These are phyloP conservation scores for Chamaea fasciata DNA, from an alignment of 2,113 vertebrate species.

Conservation along the genomic window DNA sequence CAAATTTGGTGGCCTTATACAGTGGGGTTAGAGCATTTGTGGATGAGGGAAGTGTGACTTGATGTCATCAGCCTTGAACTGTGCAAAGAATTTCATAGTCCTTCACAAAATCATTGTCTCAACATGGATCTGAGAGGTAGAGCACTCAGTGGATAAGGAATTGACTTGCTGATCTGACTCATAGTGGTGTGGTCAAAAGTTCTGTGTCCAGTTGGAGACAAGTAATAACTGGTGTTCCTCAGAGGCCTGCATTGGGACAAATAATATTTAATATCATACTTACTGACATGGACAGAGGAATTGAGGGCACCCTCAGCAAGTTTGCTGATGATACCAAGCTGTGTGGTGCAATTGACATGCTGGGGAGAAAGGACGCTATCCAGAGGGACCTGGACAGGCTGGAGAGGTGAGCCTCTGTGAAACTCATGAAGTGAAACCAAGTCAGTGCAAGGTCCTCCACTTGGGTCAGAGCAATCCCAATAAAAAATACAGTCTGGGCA, in stretches of 20 bases:
- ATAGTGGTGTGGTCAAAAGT: rapidly evolving
- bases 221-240: no score
- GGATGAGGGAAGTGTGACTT: background rate
- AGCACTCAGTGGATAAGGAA: background rate
- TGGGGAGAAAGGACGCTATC: background rate
- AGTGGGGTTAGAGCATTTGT: background rate
- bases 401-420: background rate
- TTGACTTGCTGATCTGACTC: background rate
- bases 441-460: background rate
- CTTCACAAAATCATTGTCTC: background rate
- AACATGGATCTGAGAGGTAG: background rate
- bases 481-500: background rate
- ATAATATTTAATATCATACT: background rate
- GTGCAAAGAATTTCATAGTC: background rate
- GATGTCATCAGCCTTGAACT: background rate
- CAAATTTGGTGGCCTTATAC: background rate
- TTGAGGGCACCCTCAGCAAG: rapidly evolving
- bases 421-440: background rate
- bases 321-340: background rate
- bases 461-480: background rate
- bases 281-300: background rate
- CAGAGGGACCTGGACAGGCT: background rate
- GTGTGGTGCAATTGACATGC: rapidly evolving
- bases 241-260: background rate
- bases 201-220: background rate